Conservation (phyloP, 1,140 invertebrate genomes). For the Hetaerina americana region DNA sequence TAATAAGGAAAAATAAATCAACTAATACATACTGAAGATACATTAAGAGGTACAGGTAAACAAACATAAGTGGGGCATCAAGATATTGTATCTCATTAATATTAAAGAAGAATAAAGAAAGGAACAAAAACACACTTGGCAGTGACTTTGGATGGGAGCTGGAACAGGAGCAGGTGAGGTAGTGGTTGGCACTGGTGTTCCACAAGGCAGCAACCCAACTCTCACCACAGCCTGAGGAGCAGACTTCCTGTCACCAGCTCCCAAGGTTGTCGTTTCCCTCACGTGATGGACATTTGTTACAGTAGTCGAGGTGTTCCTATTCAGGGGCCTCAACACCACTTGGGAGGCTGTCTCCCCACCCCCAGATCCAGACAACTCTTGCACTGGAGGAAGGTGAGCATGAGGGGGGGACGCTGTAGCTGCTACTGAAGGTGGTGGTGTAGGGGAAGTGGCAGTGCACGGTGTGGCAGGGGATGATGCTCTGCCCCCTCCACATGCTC, state of each 20-base stretch:
- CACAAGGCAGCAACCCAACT: not conserved
- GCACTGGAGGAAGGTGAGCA: slow-evolving; percentile 3
- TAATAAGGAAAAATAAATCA: no score
- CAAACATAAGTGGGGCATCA: no score
- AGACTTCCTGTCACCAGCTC: not conserved
- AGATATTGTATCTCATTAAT: no score
- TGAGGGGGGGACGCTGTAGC: not conserved
- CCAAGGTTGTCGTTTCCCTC: no score
- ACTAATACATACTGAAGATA: no score
- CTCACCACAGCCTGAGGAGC: not conserved
- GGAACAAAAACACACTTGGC: not conserved
- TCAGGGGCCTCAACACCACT: slow-evolving; percentile 19
- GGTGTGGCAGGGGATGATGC: not conserved
- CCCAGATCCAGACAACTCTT: not conserved
- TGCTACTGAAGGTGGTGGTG: not conserved
- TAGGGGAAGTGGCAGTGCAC: not conserved
- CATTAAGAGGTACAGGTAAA: no score
- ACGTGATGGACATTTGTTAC: not conserved
- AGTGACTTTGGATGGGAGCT: not conserved
- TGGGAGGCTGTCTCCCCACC: not conserved
- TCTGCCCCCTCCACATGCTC: not conserved
- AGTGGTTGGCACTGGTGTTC: not conserved
- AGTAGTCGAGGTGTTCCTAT: slow-evolving; percentile 19
- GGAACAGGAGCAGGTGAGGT: not conserved
- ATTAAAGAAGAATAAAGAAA: no score